Base-by-base conservation (phyloP, 2,888 invertebrate species). In the Drosophila neoperkinsi region DNA sequence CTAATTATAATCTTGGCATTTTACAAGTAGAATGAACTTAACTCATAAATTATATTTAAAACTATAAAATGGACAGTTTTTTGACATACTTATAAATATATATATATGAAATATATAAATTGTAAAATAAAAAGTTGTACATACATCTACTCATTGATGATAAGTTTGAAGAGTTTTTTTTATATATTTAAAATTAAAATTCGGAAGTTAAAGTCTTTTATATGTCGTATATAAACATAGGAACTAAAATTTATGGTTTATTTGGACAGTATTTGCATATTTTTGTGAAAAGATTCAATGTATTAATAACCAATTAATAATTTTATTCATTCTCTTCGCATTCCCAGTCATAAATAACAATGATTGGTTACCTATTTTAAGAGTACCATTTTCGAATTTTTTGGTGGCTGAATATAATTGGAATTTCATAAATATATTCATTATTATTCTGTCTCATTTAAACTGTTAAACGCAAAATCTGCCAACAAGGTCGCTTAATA, bases 401-500 rank as follows among this genome's bases (percentile, higher is more conserved):
- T 16, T 46, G 1, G 2, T 13, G 11, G 11, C 43, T 43, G 21
- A 11, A 43, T 21, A 43, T 16, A 25, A 46, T 4, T 25, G 28
- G 16, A 16, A 25, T 46, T 46, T 46, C 33, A 43, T n/a, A 6
- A 33, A 28, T 36, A 25, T 43, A 30, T 41, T 16, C 9, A 18
- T 31, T 21, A 21, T 57, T 43, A 9, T 25, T 3, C 13, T 53
- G 31, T 33, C 56, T 28, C 34, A 11, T 21, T 57, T 21, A 9
- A n/a, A 16, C 16, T 38, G 41, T 13, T 30, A n/a, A 41, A 16
- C 52, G 62, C 36, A 46, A 46, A 70, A 84, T 71, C 66, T 69
- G 76, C 57, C 74, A 63, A 72, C 72, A 65, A 82, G 77, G 68
- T 31, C 67, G 72, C 72, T 70, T 77, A 72, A 77, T 87, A 75